Base-by-base conservation (phyloP, 2,113 vertebrate species). In the Xiphophorus couchianus region DNA sequence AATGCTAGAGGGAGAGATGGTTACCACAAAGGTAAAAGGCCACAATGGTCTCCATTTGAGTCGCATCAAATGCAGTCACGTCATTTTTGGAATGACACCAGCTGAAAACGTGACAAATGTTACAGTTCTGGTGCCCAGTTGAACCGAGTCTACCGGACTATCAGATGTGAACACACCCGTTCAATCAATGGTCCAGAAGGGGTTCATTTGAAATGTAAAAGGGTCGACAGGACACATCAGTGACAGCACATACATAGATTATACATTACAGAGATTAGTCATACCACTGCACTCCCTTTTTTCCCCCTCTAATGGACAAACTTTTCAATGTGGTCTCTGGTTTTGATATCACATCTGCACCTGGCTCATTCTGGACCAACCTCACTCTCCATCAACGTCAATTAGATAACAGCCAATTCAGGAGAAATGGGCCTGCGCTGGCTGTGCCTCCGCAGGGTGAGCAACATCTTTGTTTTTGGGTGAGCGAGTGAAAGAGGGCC, bases 391-490 rank as follows among this genome's bases (percentile, higher is more conserved):
- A 66, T 78, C 76, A 74, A 2, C 0, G 2, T 71, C 74, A 71
- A 62, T 77, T 84, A 71, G 60, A 74, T 73, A 80, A 74, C 60
- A 62, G 66, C 71, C 73, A 27, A 39, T 74, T 69, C 14, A 28
- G 42, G 80, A 64, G 44, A 81, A 80, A 86, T 84, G 70, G 77
- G 64, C 64, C 68, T 22, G 29, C 4, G 1, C 62, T 35, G 39
- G 31, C 33, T 69, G 73, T 61, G 31, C 39, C 12, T 25, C 8
- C 51, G 58, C 4, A 65, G 63, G 69, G 28, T 63, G 42, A 62
- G 44, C 35, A 62, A 14, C 74, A 25, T 30, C 61, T 65, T 27
- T 80, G 39, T 60, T 76, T 70, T n/a, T 69, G 22, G 71, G 39
- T 66, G 71, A 73, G 10, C 15, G 27, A 80, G 5, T 58, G 61